Evolutionary conservation across 2,888 invertebrate genomes (phyloP), one percentile per base, ranked within the genome.

Genomic region (Philereme vetulata): DNA sequence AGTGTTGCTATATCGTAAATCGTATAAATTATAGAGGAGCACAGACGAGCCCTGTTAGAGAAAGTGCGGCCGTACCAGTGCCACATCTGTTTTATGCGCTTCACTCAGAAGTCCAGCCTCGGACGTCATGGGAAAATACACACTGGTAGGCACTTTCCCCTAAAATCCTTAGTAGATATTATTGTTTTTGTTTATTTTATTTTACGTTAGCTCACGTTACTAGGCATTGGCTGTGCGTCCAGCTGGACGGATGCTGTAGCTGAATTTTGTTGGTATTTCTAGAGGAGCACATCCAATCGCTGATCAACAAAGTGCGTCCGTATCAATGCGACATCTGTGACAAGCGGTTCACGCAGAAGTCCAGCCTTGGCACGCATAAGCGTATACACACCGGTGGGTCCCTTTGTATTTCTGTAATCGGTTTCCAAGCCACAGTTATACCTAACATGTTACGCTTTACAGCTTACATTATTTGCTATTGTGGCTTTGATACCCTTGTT

Each of bases 281-380:
- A 93, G 93, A 93, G 89, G 93, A 93, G 89, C 93, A 93, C 92
- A 92, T 93, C 89, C 93, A 92, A 90, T 92, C 93, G 93, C 93
- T 93, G 92, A 92, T 93, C 93, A 92, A 93, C 93, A 93, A 93
- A 92, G 93, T 93, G 89, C 93, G 93, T 82, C 93, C 93, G 78
- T 93, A 92, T 90, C 93, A 96, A 84, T 96, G 96, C 86, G 95
- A 95, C 86, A 93, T 95, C 82, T 96, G 96, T 88, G 93, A 95
- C 85, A 96, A 96, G 92, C 93, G 95, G 84, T 96, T 96, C 91
- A 96, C 96, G 72, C 96, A 96, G 92, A 96, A 96, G 91, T 96
- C 96, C 84, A 96, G 96, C 90, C 93, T 96, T 76, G 96, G 96
- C 90, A 96, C 96, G 78, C 96, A 96, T 93, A 95, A 95, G 86